Evolutionary conservation across 2,888 invertebrate genomes (phyloP).

Genomic region (Clostera curtula): DNA sequence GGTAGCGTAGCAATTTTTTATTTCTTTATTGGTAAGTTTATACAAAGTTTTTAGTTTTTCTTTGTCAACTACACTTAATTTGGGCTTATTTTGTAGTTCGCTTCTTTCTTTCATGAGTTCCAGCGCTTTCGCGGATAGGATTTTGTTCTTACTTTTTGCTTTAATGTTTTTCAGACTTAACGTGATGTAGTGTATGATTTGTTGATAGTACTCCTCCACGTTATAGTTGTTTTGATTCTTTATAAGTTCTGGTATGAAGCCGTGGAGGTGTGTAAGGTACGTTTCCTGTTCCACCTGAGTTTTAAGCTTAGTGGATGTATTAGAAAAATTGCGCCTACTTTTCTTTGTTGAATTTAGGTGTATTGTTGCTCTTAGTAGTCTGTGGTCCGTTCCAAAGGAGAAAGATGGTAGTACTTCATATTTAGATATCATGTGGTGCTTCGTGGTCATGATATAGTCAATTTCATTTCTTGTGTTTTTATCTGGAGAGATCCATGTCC

Average conservation of each 20-base stretch:
- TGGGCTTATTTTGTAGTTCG: constrained; percentile 5
- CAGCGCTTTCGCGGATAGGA: constrained; percentile 4
- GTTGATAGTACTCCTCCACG: neutral
- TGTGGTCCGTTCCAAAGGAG: constrained; percentile 5
- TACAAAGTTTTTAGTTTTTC: no score
- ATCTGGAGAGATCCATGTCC: constrained; percentile 1
- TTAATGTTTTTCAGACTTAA: neutral
- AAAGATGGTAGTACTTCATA: constrained; percentile 2
- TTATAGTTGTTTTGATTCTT: neutral
- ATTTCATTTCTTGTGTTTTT: constrained; percentile 4
- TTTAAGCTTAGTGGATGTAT: neutral
- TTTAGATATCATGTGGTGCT: constrained; percentile 1
- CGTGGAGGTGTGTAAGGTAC: constrained; percentile 1
- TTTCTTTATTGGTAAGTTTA: no score
- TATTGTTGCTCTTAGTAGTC: constrained; percentile 1
- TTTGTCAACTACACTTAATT: no score
- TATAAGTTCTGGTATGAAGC: constrained; percentile 4
- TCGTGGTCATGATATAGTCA: constrained; percentile 4
- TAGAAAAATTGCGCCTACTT: neutral
- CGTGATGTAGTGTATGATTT: constrained; percentile 2
- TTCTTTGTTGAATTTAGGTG: neutral
- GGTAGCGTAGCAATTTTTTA: no score
- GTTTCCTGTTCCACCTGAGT: neutral
- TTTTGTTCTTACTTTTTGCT: neutral
- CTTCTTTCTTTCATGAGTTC: constrained; percentile 8